Evolutionary conservation across 2,113 vertebrate genomes (phyloP).

Genomic region (Gavialis gangeticus): DNA sequence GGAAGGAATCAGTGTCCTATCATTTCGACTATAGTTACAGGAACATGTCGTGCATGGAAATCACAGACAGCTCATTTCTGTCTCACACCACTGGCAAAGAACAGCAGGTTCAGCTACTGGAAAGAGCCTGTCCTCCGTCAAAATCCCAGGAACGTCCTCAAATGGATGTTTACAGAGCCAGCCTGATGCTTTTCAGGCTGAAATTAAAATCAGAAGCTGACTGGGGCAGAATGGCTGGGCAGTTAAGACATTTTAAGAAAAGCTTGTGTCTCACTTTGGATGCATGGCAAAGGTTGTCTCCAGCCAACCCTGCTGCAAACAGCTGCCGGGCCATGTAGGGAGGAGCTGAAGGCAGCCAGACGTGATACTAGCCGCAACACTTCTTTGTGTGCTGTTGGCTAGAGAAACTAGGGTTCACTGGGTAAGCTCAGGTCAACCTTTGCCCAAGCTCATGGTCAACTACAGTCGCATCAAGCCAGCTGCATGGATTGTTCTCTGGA

Average conservation of each 20-base stretch:
- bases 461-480: neutral
- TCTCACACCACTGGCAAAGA: neutral
- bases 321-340: too few species aligned
- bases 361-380: too few species aligned
- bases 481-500: neutral
- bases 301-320: too few species aligned
- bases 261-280: too few species aligned
- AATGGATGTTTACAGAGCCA: neutral
- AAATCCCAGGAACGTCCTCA: neutral
- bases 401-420: too few species aligned
- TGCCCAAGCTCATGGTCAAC: neutral
- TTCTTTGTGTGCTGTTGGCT: too few species aligned
- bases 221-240: too few species aligned
- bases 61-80: neutral
- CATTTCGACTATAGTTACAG: neutral
- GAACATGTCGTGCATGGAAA: neutral
- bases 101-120: neutral
- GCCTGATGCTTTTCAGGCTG: neutral
- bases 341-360: too few species aligned
- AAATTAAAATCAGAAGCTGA: neutral
- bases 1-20: constrained; percentile 25
- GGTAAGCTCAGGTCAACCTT: too few species aligned
- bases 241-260: too few species aligned
- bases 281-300: too few species aligned
- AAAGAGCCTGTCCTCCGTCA: rapidly evolving